Evolutionary conservation across 2,797 vertebrate species (phyloP).

Genomic region (Sebastes wilsoni): DNA sequence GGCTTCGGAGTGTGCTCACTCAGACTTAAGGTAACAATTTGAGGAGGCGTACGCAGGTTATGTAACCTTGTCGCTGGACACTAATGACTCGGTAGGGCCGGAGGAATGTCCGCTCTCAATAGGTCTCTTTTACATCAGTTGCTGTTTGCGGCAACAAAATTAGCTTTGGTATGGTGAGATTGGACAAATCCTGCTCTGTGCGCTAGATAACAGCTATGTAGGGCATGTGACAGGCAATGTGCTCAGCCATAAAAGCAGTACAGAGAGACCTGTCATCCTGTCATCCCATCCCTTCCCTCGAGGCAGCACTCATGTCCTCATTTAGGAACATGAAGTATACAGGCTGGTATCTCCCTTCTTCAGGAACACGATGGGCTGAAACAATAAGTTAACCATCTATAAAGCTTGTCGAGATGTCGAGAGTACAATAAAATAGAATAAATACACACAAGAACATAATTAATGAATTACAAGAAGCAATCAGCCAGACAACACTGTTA

Average conservation of each 20-base stretch:
- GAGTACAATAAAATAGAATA: no score
- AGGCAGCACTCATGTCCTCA: conserved; percentile 7
- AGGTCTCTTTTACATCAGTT: conserved; percentile 64
- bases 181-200: conserved; percentile 65
- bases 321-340: conserved; percentile 1
- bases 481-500: no score
- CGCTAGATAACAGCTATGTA: conserved; percentile 34
- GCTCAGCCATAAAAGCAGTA: conserved; percentile 25
- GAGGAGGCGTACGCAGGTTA: conserved; percentile 66
- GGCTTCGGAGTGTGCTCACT: conserved; percentile 39
- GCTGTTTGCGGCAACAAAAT: conserved; percentile 72
- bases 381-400: neutral
- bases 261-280: conserved; percentile 24
- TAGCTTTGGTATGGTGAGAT: conserved; percentile 52
- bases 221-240: conserved; percentile 57
- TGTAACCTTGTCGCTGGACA: conserved; percentile 59
- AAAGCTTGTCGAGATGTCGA: neutral
- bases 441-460: no score
- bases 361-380: neutral
- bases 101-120: conserved; percentile 72
- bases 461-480: no score
- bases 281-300: conserved; percentile 6
- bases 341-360: neutral
- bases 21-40: conserved; percentile 75
- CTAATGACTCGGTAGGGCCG: conserved; percentile 52